Evolutionary conservation across 2,888 invertebrate species (phyloP), one percentile per base, ranked within the genome.

Genomic region (Microctonus brassicae): DNA sequence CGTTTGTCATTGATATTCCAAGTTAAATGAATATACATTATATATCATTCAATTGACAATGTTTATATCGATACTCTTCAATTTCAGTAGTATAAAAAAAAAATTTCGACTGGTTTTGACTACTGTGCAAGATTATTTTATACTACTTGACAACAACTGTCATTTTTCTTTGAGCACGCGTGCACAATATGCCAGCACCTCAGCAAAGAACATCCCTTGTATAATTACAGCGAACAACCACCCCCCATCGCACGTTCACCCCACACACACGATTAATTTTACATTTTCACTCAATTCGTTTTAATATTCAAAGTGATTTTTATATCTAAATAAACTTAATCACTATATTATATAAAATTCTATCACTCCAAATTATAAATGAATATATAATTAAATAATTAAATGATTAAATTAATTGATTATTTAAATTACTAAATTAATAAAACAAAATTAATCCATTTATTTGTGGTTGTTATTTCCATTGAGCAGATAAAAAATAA

Each of bases 151-250:
- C 34, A 22, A 53, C 34, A 64, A 36, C n/a, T 33, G 53, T 34
- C 33, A 39, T 22, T 34, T 20, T n/a, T 20, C 53, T 52, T 53
- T 13, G 53, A 22, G 24, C 64, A 64, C 64, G 36, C 64, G 64
- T 53, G 53, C 53, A 52, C 55, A 26, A 55, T 55, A 53, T 53
- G 22, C 64, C 53, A 53, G 53, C 53, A 64, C 64, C 53, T 53
- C 34, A 29, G 13, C 13, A n/a, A 53, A 22, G 11, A 5, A n/a
- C 20, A 34, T 64, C 53, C 52, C 64, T 52, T 20, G 6, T 42
- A 47, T 52, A 52, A 64, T 13, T 55, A 13, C 22, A 55, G 13
- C 26, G n/a, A 24, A 26, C 55, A 55, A 26, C 26, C 11, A 24
- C 29, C 64, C 53, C 53, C 24, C 17, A 20, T 33, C 20, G 33